Evolutionary conservation across 2,797 vertebrate species (phyloP).

Genomic region (Falco berigora): DNA sequence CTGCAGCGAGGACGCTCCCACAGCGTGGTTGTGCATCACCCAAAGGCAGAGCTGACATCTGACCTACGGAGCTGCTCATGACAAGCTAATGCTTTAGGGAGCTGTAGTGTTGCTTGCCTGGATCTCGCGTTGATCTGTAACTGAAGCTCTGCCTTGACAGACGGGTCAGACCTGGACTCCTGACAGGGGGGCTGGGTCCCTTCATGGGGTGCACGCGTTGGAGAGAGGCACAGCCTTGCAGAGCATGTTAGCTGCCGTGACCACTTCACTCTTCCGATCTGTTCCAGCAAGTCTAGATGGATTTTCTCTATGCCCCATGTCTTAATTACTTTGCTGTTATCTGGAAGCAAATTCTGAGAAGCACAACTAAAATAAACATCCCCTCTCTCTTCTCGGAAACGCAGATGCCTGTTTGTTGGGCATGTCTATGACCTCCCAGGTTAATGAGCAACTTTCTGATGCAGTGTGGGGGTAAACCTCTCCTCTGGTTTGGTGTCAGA

Average conservation of each 20-base stretch:
- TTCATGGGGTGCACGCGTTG: rapidly evolving
- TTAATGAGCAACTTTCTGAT: not conserved
- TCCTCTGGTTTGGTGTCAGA: not conserved
- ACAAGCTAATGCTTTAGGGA: not conserved
- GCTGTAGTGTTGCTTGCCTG: not conserved
- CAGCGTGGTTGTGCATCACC: no score
- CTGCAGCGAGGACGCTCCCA: rapidly evolving
- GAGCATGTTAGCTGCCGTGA: not conserved
- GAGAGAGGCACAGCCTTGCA: not conserved
- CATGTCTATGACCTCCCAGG: not conserved
- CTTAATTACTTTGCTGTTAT: not conserved
- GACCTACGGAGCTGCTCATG: not conserved
- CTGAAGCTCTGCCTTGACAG: not conserved
- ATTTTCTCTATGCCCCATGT: not conserved
- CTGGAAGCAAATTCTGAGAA: not conserved
- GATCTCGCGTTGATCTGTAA: not conserved
- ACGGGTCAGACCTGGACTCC: not conserved
- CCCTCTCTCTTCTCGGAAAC: not conserved
- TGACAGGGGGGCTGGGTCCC: rapidly evolving
- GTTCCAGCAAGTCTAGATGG: not conserved
- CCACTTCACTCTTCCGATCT: not conserved
- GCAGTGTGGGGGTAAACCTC: not conserved
- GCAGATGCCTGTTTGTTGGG: not conserved
- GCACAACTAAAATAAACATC: not conserved
- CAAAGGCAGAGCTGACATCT: not conserved